Conservation (phyloP, 1,140 invertebrate species). For the Ectropis grisescens region DNA sequence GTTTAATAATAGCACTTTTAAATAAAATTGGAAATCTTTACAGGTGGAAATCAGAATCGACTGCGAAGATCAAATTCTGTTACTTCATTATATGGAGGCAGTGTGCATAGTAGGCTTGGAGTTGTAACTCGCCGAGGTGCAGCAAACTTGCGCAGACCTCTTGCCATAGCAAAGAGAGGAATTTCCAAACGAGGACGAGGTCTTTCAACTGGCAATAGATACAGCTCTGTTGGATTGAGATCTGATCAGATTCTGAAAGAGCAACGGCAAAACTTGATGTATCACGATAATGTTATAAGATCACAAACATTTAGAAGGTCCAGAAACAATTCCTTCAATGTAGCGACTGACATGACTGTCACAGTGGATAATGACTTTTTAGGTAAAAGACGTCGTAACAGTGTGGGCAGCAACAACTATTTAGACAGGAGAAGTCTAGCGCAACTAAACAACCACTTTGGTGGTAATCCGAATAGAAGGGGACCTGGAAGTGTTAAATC, state of each 20-base stretch:
- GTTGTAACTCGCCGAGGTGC: conserved; percentile 30
- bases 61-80: too few species aligned
- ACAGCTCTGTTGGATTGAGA: conserved; percentile 48
- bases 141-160: conserved; percentile 28
- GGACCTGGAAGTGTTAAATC: conserved; percentile 56
- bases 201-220: conserved; percentile 40
- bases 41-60: too few species aligned
- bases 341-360: conserved; percentile 49
- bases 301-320: conserved; percentile 57
- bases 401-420: conserved; percentile 45
- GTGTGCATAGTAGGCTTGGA: conserved; percentile 50
- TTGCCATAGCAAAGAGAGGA: conserved; percentile 51
- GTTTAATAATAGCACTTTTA: not conserved
- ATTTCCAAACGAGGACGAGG: conserved; percentile 53
- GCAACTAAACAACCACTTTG: conserved; percentile 46
- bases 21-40: too few species aligned
- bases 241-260: conserved; percentile 57
- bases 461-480: conserved; percentile 35
- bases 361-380: conserved; percentile 61
- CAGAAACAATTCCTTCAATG: conserved; percentile 49
- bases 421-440: conserved; percentile 47
- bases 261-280: conserved; percentile 28
- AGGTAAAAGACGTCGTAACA: conserved; percentile 47
- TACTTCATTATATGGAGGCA: too few species aligned
- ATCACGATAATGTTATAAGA: conserved; percentile 39